Conservation (phyloP, 1,140 invertebrate genomes). For the Leptopilina clavipes region DNA sequence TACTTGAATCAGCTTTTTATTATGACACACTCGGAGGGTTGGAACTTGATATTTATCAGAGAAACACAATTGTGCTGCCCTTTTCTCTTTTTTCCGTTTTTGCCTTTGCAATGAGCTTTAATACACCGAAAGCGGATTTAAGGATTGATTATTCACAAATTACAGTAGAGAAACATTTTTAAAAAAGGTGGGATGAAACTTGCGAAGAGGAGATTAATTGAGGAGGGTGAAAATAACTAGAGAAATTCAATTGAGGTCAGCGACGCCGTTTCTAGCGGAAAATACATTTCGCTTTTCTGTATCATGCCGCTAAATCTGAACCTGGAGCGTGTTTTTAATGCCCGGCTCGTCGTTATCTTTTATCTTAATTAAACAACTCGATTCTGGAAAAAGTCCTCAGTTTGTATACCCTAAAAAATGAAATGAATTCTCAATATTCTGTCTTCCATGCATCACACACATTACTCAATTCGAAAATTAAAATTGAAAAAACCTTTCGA, state of each 20-base stretch:
- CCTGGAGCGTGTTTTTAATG: neutral
- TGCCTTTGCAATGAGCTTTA: neutral
- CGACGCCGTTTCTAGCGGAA: conserved; percentile 22
- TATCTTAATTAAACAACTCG: conserved; percentile 28
- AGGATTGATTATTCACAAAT: conserved; percentile 2
- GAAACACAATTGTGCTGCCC: neutral
- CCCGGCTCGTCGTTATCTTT: neutral
- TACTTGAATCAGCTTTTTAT: neutral
- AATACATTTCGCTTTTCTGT: conserved; percentile 26
- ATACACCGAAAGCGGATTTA: neutral
- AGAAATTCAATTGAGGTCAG: conserved; percentile 26
- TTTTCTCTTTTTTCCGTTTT: neutral
- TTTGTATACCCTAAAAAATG: neutral
- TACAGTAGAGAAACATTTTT: neutral
- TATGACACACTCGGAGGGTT: neutral
- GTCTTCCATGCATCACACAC: too few species aligned
- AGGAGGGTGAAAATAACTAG: conserved; percentile 17
- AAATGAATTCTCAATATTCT: neutral
- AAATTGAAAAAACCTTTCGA: neutral
- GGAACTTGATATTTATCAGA: neutral
- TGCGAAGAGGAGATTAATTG: conserved; percentile 1
- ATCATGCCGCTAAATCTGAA: conserved; percentile 10
- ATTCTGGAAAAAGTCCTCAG: neutral
- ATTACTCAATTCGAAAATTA: neutral
- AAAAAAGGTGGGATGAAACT: conserved; percentile 1